These are phyloP conservation scores for Pluvialis apricaria DNA, from an alignment of 2,113 vertebrate species.

Conservation along the genomic window DNA sequence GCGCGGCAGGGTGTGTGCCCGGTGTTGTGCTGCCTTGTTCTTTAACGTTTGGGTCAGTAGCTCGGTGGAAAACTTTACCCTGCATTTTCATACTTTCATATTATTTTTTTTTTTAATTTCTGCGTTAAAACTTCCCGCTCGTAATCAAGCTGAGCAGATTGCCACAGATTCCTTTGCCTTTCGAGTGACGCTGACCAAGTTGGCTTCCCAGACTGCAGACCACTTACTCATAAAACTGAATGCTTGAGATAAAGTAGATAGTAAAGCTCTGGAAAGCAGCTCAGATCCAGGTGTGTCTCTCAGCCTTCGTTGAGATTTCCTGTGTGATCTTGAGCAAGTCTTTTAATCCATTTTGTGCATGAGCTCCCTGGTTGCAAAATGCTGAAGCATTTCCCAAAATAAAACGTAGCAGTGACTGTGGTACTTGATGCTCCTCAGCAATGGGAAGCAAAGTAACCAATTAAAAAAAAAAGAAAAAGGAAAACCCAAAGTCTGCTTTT, in stretches of 20 bases:
- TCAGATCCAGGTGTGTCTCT: background rate
- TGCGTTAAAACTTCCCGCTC: background rate
- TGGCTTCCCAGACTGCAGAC: background rate
- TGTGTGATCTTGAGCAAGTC: background rate
- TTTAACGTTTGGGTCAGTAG: no score
- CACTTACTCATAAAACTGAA: no score
- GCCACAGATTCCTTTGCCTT: fast-evolving
- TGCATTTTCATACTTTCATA: background rate
- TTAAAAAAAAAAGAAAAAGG: background rate
- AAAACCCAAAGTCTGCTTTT: background rate
- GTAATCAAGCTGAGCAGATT: fast-evolving
- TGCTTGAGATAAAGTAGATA: background rate
- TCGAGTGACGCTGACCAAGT: background rate
- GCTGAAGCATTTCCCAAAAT: background rate
- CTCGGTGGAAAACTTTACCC: background rate
- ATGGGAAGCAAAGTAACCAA: background rate
- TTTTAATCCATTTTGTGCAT: background rate
- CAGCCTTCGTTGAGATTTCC: background rate
- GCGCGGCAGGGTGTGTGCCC: fast-evolving
- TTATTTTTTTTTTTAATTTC: background rate
- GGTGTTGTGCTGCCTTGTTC: background rate
- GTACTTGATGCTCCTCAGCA: background rate
- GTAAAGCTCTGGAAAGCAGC: background rate
- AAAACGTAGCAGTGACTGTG: background rate
- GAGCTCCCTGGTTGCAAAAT: background rate